A percentile compares a stretch with the other conserved stretches of the same genome.
Evolutionary conservation across 2,797 vertebrate species (phyloP).

Genomic region (Limosa lapponica): DNA sequence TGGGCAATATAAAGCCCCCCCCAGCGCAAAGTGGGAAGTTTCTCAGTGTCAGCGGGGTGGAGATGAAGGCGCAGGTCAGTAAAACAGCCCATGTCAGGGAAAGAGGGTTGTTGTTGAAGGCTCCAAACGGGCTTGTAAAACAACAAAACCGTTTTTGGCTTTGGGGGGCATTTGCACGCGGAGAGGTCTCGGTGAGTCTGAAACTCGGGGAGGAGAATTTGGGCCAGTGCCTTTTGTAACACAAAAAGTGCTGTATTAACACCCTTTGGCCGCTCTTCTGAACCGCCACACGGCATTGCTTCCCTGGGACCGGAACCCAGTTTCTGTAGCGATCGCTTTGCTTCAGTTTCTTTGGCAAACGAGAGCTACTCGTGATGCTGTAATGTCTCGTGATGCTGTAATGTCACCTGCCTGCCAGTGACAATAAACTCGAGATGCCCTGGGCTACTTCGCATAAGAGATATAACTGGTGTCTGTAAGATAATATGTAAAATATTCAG

Average conservation of each 20-base stretch:
- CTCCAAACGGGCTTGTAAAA: background rate
- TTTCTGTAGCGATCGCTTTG: background rate
- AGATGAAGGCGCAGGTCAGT: background rate
- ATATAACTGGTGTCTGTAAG: background rate
- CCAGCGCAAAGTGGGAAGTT: background rate
- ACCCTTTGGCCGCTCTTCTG: background rate
- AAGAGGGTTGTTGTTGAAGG: background rate
- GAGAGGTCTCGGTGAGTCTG: background rate
- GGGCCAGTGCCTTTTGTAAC: slow-evolving; percentile 29
- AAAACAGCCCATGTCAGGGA: background rate
- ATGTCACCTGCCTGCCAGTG: background rate
- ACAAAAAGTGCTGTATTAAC: background rate
- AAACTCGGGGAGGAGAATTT: background rate
- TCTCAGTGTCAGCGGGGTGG: background rate
- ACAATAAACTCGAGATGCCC: background rate
- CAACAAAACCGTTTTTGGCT: background rate
- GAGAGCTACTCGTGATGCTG: background rate
- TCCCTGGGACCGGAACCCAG: background rate
- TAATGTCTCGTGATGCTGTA: background rate
- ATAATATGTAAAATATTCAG: background rate
- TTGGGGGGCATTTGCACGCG: background rate
- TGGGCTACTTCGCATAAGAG: background rate
- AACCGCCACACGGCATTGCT: background rate
- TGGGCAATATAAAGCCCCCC: background rate
- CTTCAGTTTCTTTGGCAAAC: background rate